Conservation (phyloP, 2,888 invertebrate species). For the Phytoseiulus persimilis region DNA sequence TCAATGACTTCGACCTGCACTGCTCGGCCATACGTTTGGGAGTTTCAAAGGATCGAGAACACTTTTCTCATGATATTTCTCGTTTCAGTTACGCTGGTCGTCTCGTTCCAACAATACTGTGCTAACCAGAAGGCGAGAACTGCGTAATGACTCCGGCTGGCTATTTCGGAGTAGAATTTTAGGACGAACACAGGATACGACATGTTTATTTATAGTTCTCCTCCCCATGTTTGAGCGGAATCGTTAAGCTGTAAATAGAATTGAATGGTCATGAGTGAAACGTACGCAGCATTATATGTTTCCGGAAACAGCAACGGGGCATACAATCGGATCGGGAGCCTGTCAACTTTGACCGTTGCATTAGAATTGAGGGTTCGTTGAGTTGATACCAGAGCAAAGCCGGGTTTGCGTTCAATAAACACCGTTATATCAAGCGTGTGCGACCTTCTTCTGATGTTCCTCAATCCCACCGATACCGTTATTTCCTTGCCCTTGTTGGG, state of each 20-base stretch:
- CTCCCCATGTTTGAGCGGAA: neutral
- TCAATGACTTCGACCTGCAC: too few species aligned
- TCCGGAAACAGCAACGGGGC: neutral
- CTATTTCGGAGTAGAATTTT: neutral
- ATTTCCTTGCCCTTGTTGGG: too few species aligned
- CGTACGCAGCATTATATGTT: neutral
- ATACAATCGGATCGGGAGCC: neutral
- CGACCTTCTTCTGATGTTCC: neutral
- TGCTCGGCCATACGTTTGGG: too few species aligned
- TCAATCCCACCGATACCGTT: too few species aligned
- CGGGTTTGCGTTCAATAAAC: neutral
- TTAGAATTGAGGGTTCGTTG: neutral
- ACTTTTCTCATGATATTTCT: neutral
- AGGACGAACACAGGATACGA: neutral
- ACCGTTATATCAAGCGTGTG: neutral
- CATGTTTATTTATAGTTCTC: neutral
- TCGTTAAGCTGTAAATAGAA: neutral
- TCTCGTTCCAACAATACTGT: slow-evolving; percentile 29
- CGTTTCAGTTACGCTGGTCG: slow-evolving; percentile 24
- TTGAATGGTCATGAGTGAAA: neutral
- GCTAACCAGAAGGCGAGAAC: slow-evolving; percentile 11
- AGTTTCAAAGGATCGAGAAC: neutral
- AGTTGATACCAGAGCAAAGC: neutral
- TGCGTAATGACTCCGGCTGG: neutral
- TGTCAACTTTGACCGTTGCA: neutral